These are phyloP conservation scores for Neodiprion fabricii DNA, from an alignment of 1,140 invertebrate species.

Conservation along the genomic window DNA sequence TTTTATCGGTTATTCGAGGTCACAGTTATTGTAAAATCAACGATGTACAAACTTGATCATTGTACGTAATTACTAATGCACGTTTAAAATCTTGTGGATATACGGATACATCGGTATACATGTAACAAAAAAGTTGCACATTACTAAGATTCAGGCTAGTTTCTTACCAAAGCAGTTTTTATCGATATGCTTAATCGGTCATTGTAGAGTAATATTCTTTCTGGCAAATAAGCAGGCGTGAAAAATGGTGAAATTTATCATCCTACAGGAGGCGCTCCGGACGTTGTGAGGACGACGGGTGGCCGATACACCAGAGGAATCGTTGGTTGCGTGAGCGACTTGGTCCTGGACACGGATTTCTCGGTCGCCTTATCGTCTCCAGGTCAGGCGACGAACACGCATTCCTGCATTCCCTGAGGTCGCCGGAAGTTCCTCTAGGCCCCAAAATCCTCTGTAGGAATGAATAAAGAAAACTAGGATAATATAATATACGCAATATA, in stretches of 20 bases:
- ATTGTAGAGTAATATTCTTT: background rate
- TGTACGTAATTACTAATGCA: too few relatives aligned
- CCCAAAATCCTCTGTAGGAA: too few relatives aligned
- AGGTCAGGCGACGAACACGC: constrained; percentile 64
- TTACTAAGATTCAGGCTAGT: too few relatives aligned
- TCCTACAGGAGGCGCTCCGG: constrained; percentile 76
- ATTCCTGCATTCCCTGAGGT: constrained; percentile 58
- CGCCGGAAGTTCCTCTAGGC: background rate
- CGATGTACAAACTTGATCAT: too few relatives aligned
- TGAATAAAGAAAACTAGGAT: too few relatives aligned
- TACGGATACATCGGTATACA: too few relatives aligned
- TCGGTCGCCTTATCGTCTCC: constrained; percentile 68
- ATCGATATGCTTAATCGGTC: background rate
- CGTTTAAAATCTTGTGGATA: too few relatives aligned
- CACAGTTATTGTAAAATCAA: too few relatives aligned
- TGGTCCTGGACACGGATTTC: constrained; percentile 81
- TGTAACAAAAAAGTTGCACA: too few relatives aligned
- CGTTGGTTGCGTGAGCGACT: constrained; percentile 80
- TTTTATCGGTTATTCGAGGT: too few relatives aligned
- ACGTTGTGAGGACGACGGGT: constrained; percentile 70
- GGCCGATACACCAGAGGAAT: constrained; percentile 76
- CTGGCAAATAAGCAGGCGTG: background rate
- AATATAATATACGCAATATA: too few relatives aligned
- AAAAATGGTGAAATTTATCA: background rate
- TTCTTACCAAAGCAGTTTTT: too few relatives aligned